Evolutionary conservation across 1,140 invertebrate genomes (phyloP).

Genomic region (Drosophila lini): DNA sequence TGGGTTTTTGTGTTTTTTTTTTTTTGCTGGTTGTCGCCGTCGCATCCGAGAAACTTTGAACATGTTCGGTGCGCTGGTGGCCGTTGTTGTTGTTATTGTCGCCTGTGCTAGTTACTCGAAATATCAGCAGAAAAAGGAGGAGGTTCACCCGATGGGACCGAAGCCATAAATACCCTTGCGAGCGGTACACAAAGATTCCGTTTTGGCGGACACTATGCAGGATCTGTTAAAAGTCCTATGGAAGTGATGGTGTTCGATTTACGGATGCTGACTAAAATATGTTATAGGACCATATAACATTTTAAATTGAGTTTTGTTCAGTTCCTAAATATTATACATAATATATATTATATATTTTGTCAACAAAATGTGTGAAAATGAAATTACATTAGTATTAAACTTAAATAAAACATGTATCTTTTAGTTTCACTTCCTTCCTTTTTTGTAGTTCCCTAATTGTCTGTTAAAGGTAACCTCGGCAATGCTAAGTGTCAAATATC

Average conservation of each 20-base stretch:
- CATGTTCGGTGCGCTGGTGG: slow-evolving; percentile 68
- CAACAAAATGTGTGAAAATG: neutral
- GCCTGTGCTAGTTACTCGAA: slow-evolving; percentile 73
- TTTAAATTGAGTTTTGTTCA: neutral
- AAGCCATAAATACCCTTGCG: slow-evolving; percentile 28
- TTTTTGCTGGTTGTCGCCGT: slow-evolving; percentile 50
- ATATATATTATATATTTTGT: no score
- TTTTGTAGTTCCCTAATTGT: neutral
- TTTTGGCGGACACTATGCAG: neutral
- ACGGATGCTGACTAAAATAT: neutral
- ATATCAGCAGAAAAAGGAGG: slow-evolving; percentile 70
- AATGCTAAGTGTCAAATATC: no score
- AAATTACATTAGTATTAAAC: neutral
- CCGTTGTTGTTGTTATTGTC: slow-evolving; percentile 29
- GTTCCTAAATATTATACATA: neutral
- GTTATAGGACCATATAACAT: neutral
- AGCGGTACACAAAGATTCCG: neutral
- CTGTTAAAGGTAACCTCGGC: neutral
- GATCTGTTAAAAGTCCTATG: neutral
- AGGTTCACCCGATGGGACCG: slow-evolving; percentile 44
- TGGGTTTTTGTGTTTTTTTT: slow-evolving; percentile 42
- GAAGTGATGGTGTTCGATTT: no score
- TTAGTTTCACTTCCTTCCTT: no score
- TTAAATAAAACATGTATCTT: neutral
- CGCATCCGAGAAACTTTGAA: slow-evolving; percentile 77